Evolutionary conservation across 2,797 vertebrate genomes (phyloP), one percentile per base, ranked within the genome.

Genomic region (Tangara arthus): DNA sequence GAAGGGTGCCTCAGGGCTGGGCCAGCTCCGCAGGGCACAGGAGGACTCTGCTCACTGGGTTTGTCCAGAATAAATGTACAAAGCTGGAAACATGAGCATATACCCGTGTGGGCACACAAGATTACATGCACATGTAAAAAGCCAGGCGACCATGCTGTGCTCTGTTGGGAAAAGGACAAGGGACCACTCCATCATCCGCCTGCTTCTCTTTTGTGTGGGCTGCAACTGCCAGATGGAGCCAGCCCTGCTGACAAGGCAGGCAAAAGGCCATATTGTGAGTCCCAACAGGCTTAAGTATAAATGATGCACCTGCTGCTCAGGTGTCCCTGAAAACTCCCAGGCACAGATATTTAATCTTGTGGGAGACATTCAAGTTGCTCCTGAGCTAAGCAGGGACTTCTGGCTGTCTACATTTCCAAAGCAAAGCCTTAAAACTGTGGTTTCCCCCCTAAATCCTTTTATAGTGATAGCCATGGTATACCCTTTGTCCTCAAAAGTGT

Each of bases 221-320:
- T 90, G 63, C 3, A 8, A 42, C 56, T 91, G 85, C 61, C 94
- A 95, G 88, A 60, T 90, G 91, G 90, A 90, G 57, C 64, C 65
- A 69, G 55, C 26, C 55, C 53, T 6, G 50, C 65, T 65, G 69
- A 53, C 32, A 34, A n/a, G 68, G 85, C 79, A 75, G 78, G 85
- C 46, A 77, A 93, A 90, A 88, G 61, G 59, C 50, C 1, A 2
- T 27, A 56, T 37, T 70, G 9, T 15, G 27, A 71, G 59, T 87
- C 82, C 61, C 70, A 47, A 52, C 21, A 59, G 69, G 44, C 80
- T 65, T 50, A 56, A 69, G 80, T 44, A 42, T 61, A 92, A 83
- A 86, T 19, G 73, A 72, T 5, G 11, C 70, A 87, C 94, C 86
- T 89, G 94, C 85, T 84, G 66, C 80, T 89, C 91, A 76, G 93